phyloP scores from a whole-genome alignment of 2,797 vertebrate species.

The Buceros bicornis region DNA sequence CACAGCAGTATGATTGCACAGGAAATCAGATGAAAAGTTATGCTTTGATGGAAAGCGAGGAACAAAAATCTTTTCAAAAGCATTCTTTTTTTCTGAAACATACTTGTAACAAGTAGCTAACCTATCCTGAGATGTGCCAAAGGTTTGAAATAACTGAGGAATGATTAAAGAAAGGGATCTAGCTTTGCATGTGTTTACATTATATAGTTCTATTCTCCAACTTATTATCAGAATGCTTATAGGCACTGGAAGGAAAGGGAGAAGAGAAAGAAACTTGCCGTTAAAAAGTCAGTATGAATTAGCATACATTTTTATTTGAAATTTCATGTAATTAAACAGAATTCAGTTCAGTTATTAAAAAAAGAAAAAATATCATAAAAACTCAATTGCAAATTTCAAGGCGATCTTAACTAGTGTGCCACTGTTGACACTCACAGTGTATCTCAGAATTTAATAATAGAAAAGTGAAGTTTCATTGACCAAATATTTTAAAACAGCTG shows the following conservation, averaged over 20 bases:
- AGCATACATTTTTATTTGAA: neutral
- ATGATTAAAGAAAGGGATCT: neutral
- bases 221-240: neutral
- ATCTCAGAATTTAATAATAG: neutral
- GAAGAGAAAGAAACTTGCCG: neutral
- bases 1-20: neutral
- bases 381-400: neutral
- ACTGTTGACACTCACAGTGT: neutral
- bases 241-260: fast-evolving
- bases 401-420: neutral
- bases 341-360: neutral
- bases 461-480: neutral
- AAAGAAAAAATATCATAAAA: neutral
- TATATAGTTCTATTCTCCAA: neutral
- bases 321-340: neutral
- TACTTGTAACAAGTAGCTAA: neutral
- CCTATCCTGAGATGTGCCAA: neutral
- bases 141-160: neutral
- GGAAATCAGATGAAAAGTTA: neutral
- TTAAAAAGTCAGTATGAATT: neutral
- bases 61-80: slow-evolving; percentile 2
- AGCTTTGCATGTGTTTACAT: neutral
- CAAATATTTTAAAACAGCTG: neutral
- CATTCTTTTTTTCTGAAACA: neutral
- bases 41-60: neutral